Evolutionary conservation across 2,888 invertebrate species (phyloP), one percentile per base, ranked within the genome.

Genomic region (Eupithecia inturbata): DNA sequence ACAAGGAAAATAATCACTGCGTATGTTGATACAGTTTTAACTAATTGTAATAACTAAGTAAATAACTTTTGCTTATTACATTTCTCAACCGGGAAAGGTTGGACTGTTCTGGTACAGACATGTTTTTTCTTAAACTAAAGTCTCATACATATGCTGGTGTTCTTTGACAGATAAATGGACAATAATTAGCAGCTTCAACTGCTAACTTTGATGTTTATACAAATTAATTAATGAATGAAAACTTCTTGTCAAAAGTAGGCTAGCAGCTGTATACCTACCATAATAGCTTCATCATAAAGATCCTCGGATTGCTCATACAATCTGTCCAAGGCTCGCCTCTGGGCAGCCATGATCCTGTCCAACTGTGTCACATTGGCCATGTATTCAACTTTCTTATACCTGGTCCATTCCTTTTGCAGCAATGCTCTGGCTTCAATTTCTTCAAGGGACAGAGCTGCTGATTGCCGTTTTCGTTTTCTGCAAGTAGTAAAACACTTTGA

Each of bases 211-310:
- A 36, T 36, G 36, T 36, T 36, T 36, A 36, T 36, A 36, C 36
- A 36, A 9, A 9, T 1, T 36, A 36, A 0, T 9, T 36, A 36
- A 33, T 36, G 36, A 9, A 36, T 36, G 36, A 36, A 36, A 36
- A 36, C 36, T 36, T 36, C 36, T 36, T 36, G 36, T 36, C 7
- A 36, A 9, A 36, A 36, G 9, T 26, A 57, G n/a, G 57, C 9
- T 4, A 57, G 26, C 57, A 57, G 26, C 57, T 26, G 12, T 26
- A n/a, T n/a, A 62, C 67, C 96, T 98, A 97, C 97, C 95, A 96
- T 95, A 79, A 98, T 96, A 22, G 99, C 99, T 86, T 97, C 97
- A 86, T 97, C 95, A 89, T 99, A 99, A 0, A 99, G 94, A 57
- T 98, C 97, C 84, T 98, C 97, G 0, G 98, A 98, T 83, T 97